Base-by-base conservation (phyloP, 2,113 vertebrate species). In the Gasterosteus nipponicus region DNA sequence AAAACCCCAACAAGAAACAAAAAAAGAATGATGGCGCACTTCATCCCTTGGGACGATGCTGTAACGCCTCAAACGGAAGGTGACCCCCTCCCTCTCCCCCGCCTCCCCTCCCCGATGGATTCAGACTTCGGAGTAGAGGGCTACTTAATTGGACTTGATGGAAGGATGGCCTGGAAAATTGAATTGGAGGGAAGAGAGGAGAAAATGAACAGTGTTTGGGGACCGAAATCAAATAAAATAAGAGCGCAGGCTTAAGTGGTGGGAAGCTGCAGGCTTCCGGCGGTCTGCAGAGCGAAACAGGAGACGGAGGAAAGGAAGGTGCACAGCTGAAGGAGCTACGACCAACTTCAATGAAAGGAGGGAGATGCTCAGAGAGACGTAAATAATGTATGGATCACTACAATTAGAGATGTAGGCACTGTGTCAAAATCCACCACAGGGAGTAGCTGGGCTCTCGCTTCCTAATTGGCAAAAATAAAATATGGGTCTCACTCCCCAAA, bases 61-160 rank as follows among this genome's bases (percentile, higher is more conserved):
- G 59, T 70, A 65, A 63, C 58, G 65, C 66, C 65, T 64, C 9
- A 22, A 68, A 69, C 18, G 26, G 70, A 86, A 87, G 70, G 76
- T 84, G 85, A 80, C 81, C 79, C 41, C 41, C 41, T n/a, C n/a
- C n/a, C n/a, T n/a, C n/a, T n/a, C 41, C 41, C 41, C 22, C 22
- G 22, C 22, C 22, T 26, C 22, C 22, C 22, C 22, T 26, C 57
- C 42, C 74, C 62, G 60, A 62, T 78, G 63, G 35, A 19, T 38
- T 77, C 47, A 73, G 19, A 70, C 63, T 74, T 0, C 1, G 16
- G 66, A 78, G 33, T 51, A 41, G 75, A 80, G 51, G 67, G 41
- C 35, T 39, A n/a, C n/a, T 64, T 87, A 84, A 89, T 89, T 81
- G 78, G 78, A 67, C 63, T 53, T 77, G 70, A 83, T 87, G 76